Conservation (phyloP, 2,888 invertebrate species). For the Polietes domitor region DNA sequence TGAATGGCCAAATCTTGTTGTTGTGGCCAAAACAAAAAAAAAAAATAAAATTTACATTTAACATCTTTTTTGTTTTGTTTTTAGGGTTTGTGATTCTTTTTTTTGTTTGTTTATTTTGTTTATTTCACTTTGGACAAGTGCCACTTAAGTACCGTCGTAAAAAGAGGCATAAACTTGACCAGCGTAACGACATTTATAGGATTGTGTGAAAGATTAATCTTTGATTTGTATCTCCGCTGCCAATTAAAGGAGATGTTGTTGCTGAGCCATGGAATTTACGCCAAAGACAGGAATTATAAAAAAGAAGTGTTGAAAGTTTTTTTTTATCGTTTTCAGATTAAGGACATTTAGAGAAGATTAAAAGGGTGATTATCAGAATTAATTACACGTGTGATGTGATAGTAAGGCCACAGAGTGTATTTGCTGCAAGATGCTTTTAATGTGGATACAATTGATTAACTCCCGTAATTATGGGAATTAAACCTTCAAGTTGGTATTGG, state of each 20-base stretch:
- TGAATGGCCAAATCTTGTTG: neutral
- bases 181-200: neutral
- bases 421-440: too few relatives aligned
- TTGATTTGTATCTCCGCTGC: conserved; percentile 1
- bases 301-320: conserved; percentile 3
- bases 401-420: neutral
- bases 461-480: too few relatives aligned
- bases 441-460: too few relatives aligned
- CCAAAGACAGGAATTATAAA: neutral
- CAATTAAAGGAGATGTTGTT: conserved; percentile 21
- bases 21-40: neutral
- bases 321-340: neutral
- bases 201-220: conserved; percentile 15
- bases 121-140: conserved; percentile 2
- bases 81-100: neutral
- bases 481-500: too few relatives aligned
- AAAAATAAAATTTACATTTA: neutral
- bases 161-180: neutral
- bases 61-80: neutral
- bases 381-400: neutral
- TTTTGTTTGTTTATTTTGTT: neutral
- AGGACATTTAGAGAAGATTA: conserved; percentile 10
- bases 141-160: conserved; percentile 15
- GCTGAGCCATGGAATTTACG: neutral
- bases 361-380: conserved; percentile 72